phyloP scores from a whole-genome alignment of 2,797 vertebrate species.

The Buphagus erythrorhynchus region DNA sequence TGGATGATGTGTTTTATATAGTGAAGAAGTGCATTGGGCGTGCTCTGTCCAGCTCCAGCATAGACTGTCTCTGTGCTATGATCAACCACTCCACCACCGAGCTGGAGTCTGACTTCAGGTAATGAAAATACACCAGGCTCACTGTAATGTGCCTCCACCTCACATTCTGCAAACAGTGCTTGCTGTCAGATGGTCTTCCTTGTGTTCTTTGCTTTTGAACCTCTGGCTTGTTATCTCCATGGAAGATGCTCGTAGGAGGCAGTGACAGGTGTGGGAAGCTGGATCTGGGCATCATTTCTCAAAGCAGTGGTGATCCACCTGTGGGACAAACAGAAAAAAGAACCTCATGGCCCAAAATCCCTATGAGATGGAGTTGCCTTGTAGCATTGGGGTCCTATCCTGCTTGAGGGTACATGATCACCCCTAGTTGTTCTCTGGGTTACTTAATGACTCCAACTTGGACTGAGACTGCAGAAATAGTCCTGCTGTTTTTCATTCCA shows the following conservation, averaged over 20 bases:
- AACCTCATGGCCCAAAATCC: background rate
- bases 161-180: fast-evolving
- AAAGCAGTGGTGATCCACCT: background rate
- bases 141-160: background rate
- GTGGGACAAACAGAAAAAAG: background rate
- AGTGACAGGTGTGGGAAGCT: background rate
- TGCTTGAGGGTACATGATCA: background rate
- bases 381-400: background rate
- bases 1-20: constrained; percentile 98
- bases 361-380: background rate
- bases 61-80: constrained; percentile 98
- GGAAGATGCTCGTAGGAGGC: background rate
- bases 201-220: background rate
- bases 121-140: background rate
- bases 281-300: background rate
- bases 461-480: background rate
- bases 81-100: constrained; percentile 96
- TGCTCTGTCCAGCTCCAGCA: constrained; percentile 94
- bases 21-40: constrained; percentile 98
- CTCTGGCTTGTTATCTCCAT: background rate
- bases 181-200: background rate
- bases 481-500: background rate
- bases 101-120: constrained; percentile 97
- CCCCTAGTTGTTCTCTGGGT: background rate
- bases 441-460: background rate